Conservation (phyloP, 2,113 vertebrate genomes). For the Phylloscopus trochilus region DNA sequence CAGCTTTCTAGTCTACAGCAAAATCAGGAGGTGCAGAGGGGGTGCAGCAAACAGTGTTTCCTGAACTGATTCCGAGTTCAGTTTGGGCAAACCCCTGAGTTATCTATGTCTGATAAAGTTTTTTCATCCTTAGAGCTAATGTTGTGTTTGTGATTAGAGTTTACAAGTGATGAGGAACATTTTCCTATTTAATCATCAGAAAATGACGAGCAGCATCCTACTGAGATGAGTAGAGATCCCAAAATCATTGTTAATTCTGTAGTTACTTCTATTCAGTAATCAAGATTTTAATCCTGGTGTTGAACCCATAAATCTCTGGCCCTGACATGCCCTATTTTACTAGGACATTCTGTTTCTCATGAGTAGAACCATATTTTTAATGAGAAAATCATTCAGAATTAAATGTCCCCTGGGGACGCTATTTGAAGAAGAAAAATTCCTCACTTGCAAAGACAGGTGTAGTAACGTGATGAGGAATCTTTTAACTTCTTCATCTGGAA, state of each 20-base stretch:
- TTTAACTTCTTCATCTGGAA: background rate
- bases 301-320: constrained; percentile 16
- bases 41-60: background rate
- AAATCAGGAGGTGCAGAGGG: background rate
- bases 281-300: background rate
- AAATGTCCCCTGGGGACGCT: background rate
- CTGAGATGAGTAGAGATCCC: background rate
- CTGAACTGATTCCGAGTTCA: background rate
- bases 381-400: constrained; percentile 43
- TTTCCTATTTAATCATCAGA: background rate
- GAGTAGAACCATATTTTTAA: constrained; percentile 14
- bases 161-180: background rate
- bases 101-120: background rate
- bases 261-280: background rate
- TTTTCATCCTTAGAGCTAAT: background rate
- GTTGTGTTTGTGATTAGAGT: background rate
- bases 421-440: constrained; percentile 23
- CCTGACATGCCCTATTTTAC: background rate
- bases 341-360: constrained; percentile 22
- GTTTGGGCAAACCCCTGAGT: background rate
- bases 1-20: background rate
- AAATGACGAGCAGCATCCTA: background rate
- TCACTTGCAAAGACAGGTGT: constrained; percentile 28
- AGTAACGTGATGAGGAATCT: background rate
- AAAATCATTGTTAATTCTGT: background rate